phyloP scores from a whole-genome alignment of 2,888 invertebrate genomes.

The Macrophya annulata region DNA sequence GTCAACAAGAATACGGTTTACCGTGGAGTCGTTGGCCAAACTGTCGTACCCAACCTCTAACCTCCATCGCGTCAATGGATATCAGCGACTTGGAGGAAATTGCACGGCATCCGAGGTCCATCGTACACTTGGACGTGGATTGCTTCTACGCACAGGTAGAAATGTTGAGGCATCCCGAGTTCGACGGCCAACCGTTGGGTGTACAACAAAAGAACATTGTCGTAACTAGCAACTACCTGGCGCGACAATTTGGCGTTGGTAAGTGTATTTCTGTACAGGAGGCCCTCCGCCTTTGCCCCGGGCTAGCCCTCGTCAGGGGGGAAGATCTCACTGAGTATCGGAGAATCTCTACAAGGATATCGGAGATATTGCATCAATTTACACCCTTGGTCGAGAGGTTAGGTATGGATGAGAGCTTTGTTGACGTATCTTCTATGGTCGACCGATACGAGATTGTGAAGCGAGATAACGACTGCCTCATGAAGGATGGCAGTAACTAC shows the following conservation, averaged over 20 bases:
- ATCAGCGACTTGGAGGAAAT: conserved; percentile 70
- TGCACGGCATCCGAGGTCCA: conserved; percentile 84
- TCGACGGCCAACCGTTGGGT: conserved; percentile 87
- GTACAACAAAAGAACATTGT: conserved; percentile 92
- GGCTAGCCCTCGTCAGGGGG: conserved; percentile 88
- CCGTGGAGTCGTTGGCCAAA: conserved; percentile 17
- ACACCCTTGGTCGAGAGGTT: conserved; percentile 89
- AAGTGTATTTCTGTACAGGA: conserved; percentile 91
- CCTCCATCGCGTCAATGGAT: conserved; percentile 69
- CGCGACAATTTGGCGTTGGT: conserved; percentile 87
- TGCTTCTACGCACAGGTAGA: conserved; percentile 95
- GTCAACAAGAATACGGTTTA: not conserved
- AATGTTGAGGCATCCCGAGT: conserved; percentile 87
- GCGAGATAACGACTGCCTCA: conserved; percentile 3
- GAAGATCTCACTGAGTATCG: conserved; percentile 92
- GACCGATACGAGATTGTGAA: conserved; percentile 79
- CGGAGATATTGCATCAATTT: conserved; percentile 86
- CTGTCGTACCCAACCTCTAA: conserved; percentile 41
- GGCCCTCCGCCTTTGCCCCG: conserved; percentile 88
- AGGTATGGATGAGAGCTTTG: conserved; percentile 92
- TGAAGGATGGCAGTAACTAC: conserved; percentile 49
- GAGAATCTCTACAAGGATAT: conserved; percentile 89
- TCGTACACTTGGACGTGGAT: conserved; percentile 91
- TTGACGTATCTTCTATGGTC: conserved; percentile 89
- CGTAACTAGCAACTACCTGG: conserved; percentile 92